A percentile compares a stretch with the other conserved stretches of the same genome.
phyloP scores from a whole-genome alignment of 2,797 vertebrate genomes.

The Pangasius sanitwongsei region DNA sequence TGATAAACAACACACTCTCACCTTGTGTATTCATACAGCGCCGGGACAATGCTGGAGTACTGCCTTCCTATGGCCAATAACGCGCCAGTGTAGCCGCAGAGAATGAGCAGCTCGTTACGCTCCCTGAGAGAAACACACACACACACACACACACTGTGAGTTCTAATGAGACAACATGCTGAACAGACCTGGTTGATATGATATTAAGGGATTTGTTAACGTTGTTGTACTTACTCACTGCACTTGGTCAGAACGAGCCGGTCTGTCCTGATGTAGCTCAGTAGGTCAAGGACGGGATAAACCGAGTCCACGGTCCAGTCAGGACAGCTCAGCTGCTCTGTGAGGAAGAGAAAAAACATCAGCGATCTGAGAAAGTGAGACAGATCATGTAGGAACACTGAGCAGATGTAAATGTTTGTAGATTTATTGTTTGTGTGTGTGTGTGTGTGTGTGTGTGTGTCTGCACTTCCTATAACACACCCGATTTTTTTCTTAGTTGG shows the following conservation, averaged over 20 bases:
- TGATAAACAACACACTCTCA: conserved; percentile 59
- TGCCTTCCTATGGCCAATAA: conserved; percentile 87
- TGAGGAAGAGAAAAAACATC: conserved; percentile 21
- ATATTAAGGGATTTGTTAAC: too few species aligned
- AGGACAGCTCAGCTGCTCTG: conserved; percentile 83
- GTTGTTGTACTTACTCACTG: conserved; percentile 81
- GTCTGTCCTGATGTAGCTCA: conserved; percentile 92
- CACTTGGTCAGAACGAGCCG: conserved; percentile 81
- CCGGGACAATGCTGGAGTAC: conserved; percentile 89
- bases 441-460: too few species aligned
- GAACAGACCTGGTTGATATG: background rate
- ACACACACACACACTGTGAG: conserved; percentile 3
- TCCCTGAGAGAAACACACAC: conserved; percentile 67
- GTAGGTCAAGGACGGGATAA: conserved; percentile 84
- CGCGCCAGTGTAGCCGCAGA: conserved; percentile 89
- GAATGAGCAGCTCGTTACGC: conserved; percentile 90
- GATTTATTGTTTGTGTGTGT: too few species aligned
- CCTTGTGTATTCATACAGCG: conserved; percentile 97
- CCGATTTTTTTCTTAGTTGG: background rate
- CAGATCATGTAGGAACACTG: background rate
- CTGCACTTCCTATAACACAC: background rate
- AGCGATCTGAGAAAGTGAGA: too few species aligned
- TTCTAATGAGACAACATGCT: background rate
- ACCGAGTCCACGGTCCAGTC: conserved; percentile 87
- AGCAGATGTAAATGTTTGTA: background rate